Conservation (phyloP, 37 sponge, comb jelly and placozoan species). For the Agelas oroides region DNA sequence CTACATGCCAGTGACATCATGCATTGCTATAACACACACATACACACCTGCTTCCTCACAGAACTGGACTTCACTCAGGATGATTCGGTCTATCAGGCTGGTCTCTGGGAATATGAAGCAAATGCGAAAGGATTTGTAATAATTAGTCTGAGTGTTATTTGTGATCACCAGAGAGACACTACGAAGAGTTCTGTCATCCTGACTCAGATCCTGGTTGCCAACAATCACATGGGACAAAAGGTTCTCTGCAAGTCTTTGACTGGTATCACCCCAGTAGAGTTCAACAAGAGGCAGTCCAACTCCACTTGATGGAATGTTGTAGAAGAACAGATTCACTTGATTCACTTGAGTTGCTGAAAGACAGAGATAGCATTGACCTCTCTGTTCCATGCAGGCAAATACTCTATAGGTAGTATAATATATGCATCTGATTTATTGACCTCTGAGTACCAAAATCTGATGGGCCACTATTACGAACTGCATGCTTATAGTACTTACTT, state of each 20-base stretch:
- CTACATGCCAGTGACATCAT: too few relatives aligned
- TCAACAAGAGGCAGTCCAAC: constrained; percentile 49
- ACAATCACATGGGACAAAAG: constrained; percentile 17
- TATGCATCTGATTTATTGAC: too few relatives aligned
- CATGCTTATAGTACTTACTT: too few relatives aligned
- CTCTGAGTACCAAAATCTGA: too few relatives aligned
- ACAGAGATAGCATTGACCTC: neutral
- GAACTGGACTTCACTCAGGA: constrained; percentile 60
- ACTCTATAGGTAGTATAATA: neutral
- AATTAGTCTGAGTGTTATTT: neutral
- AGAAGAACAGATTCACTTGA: constrained; percentile 56
- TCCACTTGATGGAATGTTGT: constrained; percentile 47
- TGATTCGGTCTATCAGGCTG: neutral
- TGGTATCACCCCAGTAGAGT: neutral
- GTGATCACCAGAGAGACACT: constrained; percentile 32
- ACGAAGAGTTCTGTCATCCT: too few relatives aligned
- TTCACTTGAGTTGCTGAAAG: neutral
- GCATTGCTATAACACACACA: too few relatives aligned
- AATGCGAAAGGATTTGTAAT: neutral
- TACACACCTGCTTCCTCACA: neutral
- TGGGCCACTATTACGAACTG: too few relatives aligned
- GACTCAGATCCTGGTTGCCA: constrained; percentile 48
- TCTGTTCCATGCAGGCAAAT: constrained; percentile 46
- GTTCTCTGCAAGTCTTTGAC: neutral
- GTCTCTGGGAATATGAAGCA: constrained; percentile 8